Base-by-base conservation (phyloP, 2,113 vertebrate species). In the Lophius piscatorius region DNA sequence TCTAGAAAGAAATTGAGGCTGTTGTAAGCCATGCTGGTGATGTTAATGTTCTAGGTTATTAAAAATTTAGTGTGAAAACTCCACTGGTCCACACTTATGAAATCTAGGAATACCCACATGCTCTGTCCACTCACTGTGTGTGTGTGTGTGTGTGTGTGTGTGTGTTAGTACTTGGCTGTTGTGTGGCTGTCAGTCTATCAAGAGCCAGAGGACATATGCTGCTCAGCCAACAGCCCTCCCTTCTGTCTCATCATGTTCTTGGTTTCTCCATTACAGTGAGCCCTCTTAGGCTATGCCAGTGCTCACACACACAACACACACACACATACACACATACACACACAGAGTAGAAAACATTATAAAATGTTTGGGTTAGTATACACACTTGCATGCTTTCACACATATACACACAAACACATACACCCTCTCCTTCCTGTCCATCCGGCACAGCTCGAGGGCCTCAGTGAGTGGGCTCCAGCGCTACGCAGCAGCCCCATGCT, bases 201-300 rank as follows among this genome's bases (percentile, higher is more conserved):
- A 73, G 62, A 70, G 68, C 79, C 78, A 70, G 72, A 76, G 78
- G 76, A 79, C 77, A 77, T 65, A 62, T 68, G 44, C 33, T 72
- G 77, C 70, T 80, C 77, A 72, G 77, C 78, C 76, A 73, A 58
- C 70, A 55, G 34, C 40, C 66, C 63, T 69, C 66, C 73, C 46
- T 34, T 39, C 63, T 57, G 60, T 54, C 75, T 76, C 75, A 81
- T 84, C 76, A 84, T 81, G 74, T 75, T 63, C 74, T 63, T 56
- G 70, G 66, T 64, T 60, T 78, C 70, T 75, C 78, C 76, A 85
- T 83, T 78, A 84, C 49, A 66, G 60, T 45, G 28, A 79, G 52
- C 54, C 68, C 70, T 74, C 82, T 78, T 39, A 70, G 80, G 82
- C 78, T 65, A 76, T 76, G 56, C 56, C 65, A 49, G 24, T 55